Base-by-base conservation (phyloP, 2,888 invertebrate genomes). In the Nasonia oneida region DNA sequence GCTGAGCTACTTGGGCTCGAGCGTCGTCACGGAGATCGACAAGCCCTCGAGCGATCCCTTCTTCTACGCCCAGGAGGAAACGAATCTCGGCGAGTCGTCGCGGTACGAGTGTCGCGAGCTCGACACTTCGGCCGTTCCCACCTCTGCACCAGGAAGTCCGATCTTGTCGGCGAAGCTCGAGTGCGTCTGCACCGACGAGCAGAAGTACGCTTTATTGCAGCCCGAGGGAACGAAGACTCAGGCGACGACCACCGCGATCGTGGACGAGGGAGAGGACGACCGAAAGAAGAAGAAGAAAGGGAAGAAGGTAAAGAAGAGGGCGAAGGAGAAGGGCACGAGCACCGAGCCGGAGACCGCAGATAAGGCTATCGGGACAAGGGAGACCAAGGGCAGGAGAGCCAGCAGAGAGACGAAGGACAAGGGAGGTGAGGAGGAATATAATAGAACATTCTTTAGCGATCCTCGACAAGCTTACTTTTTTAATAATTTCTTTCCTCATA, bases 21-120 rank as follows among this genome's bases (percentile, higher is more conserved):
- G 90, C 64, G 86, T 93, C 37, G 89, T 90, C 70, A 92, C 92
- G 10, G 92, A 93, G 83, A 89, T 92, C 61, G 89, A 90, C 33
- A 70, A 50, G 5, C 87, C 88, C 0, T 84, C 77, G 3, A 23
- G 29, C 18, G 61, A 73, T 37, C 50, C 80, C 15, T 15, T 87
- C 42, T 92, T 92, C 76, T 90, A 90, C 77, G 90, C 87, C 0
- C 89, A 90, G 39, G 91, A 91, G 71, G 91, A 92, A 33, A 88
- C 86, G n/a, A 91, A 89, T 81, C 85, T 89, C 50, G 70, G 15
- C 23, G 79, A 42, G 0, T 12, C 42, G 12, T 8, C 88, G 81
- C 89, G 89, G 0, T 93, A 93, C 88, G 90, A 91, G 70, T 90
- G 90, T 74, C 23, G 47, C 14, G 84, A 86, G 61, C 39, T 86